Conservation (phyloP, 1,140 invertebrate genomes). For the Phortica variegata region DNA sequence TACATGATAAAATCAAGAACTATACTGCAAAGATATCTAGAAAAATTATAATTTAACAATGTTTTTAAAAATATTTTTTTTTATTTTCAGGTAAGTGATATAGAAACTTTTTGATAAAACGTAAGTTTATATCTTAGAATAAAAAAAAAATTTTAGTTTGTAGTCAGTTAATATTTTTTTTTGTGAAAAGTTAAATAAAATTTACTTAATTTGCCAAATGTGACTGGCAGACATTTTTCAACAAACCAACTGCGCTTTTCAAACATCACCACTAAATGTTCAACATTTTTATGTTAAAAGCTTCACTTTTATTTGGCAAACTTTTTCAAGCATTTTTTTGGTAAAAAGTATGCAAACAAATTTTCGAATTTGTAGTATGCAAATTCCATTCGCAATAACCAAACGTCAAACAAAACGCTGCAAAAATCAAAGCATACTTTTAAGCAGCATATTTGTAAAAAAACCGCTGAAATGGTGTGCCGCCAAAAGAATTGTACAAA, state of each 20-base stretch:
- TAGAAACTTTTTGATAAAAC: constrained; percentile 11
- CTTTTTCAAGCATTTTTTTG: constrained; percentile 18
- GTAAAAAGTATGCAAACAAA: constrained; percentile 16
- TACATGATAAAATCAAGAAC: too few relatives aligned
- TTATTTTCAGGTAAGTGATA: constrained; percentile 34
- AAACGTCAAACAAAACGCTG: constrained; percentile 21
- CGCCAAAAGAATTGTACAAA: constrained; percentile 3
- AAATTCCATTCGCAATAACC: constrained; percentile 26
- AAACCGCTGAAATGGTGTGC: constrained; percentile 40
- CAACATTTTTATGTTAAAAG: too few relatives aligned
- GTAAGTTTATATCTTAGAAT: too few relatives aligned
- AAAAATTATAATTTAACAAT: not conserved
- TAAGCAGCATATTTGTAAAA: constrained; percentile 30
- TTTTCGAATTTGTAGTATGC: constrained; percentile 7
- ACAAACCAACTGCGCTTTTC: constrained; percentile 24
- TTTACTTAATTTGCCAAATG: constrained; percentile 16
- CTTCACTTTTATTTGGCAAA: too few relatives aligned
- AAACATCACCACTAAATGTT: not conserved
- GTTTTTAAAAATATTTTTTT: constrained; percentile 1
- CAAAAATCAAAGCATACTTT: constrained; percentile 47
- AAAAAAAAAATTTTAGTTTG: too few relatives aligned
- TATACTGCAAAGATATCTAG: not conserved
- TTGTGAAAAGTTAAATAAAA: constrained; percentile 4
- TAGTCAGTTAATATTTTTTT: too few relatives aligned
- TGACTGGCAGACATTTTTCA: not conserved